A percentile compares a stretch with the other conserved stretches of the same genome.
Evolutionary conservation across 2,797 vertebrate species (phyloP).

Genomic region (Chaetophractus vellerosus): DNA sequence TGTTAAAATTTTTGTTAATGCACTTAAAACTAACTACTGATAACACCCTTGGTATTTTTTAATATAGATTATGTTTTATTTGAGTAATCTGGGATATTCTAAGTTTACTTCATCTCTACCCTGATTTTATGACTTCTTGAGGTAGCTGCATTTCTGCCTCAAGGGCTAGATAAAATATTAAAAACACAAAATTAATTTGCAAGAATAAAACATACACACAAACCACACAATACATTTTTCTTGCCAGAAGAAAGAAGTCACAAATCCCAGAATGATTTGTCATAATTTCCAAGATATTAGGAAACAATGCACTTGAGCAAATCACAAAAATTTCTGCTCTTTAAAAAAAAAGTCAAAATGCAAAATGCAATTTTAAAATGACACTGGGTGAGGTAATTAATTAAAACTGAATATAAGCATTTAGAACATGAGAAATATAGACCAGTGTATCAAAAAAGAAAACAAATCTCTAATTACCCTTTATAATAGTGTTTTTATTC

Average conservation of each 20-base stretch:
- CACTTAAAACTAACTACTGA: conserved; percentile 84
- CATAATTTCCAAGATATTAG: conserved; percentile 58
- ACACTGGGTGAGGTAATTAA: not conserved
- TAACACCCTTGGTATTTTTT: conserved; percentile 86
- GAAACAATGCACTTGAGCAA: conserved; percentile 43
- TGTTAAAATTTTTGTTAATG: conserved; percentile 75
- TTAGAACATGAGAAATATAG: not conserved
- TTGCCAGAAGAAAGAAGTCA: not conserved
- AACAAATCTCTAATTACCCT: not conserved
- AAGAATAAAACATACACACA: conserved; percentile 7
- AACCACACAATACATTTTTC: conserved; percentile 30
- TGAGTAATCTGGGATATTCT: conserved; percentile 79
- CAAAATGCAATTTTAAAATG: conserved; percentile 47
- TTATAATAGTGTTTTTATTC: not conserved
- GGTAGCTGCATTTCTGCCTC: not conserved
- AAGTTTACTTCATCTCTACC: not conserved
- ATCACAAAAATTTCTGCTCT: not conserved
- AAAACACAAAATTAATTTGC: not conserved
- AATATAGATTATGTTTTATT: conserved; percentile 88
- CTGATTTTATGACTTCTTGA: conserved; percentile 1
- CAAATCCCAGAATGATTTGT: not conserved
- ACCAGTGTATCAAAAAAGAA: not conserved
- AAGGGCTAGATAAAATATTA: not conserved
- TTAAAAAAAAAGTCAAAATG: not conserved
- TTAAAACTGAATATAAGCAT: not conserved